Base-by-base conservation (phyloP, 2,888 invertebrate genomes). In the Meganola albula region DNA sequence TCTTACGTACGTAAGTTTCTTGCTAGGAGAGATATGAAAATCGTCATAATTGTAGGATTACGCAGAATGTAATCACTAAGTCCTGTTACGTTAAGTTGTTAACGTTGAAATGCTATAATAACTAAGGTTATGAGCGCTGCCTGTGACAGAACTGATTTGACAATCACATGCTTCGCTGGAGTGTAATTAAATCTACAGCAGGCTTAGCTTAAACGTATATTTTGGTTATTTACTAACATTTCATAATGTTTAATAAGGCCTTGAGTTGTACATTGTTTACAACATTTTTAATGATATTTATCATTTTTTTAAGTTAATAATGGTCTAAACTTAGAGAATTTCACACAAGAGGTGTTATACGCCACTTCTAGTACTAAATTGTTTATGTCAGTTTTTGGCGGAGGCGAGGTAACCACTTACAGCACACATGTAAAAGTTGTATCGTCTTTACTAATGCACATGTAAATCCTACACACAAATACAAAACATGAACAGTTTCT, bases 81-180 rank as follows among this genome's bases (percentile, higher is more conserved):
- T 45, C 37, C 50, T 44, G n/a, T n/a, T n/a, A n/a, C n/a, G n/a
- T n/a, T n/a, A n/a, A 26, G 24, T 53, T 39, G 34, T 40, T 33
- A 40, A 34, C 21, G 27, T 34, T 42, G 11, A 38, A 48, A 40
- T 41, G 24, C 32, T 27, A 34, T 12, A 34, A 35, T 37, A 29
- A 36, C 37, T 40, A 35, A 44, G 40, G 53, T 55, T 52, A 52
- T 53, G 41, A 48, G 33, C 37, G 14, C 41, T 54, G 60, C 37
- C 38, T 54, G 49, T 54, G 57, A 55, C 53, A 54, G 37, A 49
- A 31, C 48, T 56, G 54, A 56, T 56, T 61, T 58, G 59, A 64
- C 74, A 74, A 74, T 74, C 61, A 63, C 56, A 63, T 56, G 73
- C 66, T 49, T 67, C 72, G 73, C 60, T 65, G 68, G 53, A 32